Evolutionary conservation across 2,888 invertebrate species (phyloP).

Genomic region (Drosophila testacea): DNA sequence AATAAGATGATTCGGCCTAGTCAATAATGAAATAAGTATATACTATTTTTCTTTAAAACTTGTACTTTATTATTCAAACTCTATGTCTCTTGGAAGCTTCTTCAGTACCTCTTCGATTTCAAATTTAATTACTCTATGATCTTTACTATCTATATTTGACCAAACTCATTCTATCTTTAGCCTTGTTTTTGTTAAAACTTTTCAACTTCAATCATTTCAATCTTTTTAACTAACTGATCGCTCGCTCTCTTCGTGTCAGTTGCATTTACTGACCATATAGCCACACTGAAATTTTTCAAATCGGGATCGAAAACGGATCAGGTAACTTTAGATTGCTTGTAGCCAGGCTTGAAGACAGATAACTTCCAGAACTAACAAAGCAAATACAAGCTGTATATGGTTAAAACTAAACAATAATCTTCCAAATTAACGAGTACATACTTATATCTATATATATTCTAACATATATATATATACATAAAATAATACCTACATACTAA

Average conservation of each 20-base stretch:
- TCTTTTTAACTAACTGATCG: neutral
- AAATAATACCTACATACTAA: slow-evolving; percentile 34
- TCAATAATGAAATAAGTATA: no score
- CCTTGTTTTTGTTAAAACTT: neutral
- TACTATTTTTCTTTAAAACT: neutral
- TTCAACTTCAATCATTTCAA: neutral
- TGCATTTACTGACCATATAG: no score
- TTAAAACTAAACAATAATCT: slow-evolving; percentile 69
- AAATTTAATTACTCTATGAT: neutral
- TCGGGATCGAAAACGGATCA: slow-evolving; percentile 18
- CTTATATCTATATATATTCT: slow-evolving; percentile 26
- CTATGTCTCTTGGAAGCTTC: neutral
- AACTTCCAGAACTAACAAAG: slow-evolving; percentile 53
- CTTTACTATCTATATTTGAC: neutral
- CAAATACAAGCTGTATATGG: slow-evolving; percentile 67
- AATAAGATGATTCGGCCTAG: neutral
- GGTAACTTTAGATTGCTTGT: slow-evolving; percentile 17
- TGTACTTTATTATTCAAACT: neutral
- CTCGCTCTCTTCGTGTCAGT: no score
- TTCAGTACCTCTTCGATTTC: neutral
- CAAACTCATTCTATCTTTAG: neutral
- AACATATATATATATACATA: slow-evolving; percentile 28
- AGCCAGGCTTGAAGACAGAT: slow-evolving; percentile 21
- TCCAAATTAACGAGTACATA: slow-evolving; percentile 68
- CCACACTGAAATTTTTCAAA: no score